These are phyloP conservation scores for Clanis bilineata DNA, from an alignment of 2,888 invertebrate genomes.

Conservation along the genomic window DNA sequence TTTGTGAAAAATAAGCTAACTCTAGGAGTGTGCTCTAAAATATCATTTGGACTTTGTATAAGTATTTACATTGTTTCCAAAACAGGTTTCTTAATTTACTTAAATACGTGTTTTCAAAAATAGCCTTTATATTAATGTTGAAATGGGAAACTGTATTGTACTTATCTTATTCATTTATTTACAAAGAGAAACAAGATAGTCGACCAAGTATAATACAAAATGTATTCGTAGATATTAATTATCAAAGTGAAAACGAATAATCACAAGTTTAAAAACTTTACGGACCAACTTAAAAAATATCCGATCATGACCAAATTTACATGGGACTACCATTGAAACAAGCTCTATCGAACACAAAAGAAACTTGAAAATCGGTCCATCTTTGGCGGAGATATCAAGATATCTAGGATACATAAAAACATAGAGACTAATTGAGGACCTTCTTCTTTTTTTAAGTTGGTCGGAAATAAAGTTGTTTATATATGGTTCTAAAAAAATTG, in stretches of 20 bases:
- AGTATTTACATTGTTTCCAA: constrained; percentile 32
- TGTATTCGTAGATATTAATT: neutral
- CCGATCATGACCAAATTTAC: too few species aligned
- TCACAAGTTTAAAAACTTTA: too few species aligned
- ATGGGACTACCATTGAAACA: too few species aligned
- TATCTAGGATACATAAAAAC: too few species aligned
- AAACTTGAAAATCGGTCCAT: too few species aligned
- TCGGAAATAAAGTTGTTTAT: neutral
- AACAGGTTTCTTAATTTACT: constrained; percentile 14
- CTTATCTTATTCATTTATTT: neutral
- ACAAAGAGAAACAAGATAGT: neutral
- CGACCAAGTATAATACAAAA: neutral
- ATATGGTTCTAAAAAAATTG: too few species aligned
- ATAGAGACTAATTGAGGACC: too few species aligned
- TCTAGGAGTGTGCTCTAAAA: constrained; percentile 14
- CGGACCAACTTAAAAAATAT: too few species aligned
- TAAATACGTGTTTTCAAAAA: constrained; percentile 22
- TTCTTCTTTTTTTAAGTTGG: too few species aligned
- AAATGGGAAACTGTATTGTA: neutral
- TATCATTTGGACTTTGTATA: constrained; percentile 23
- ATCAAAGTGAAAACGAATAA: neutral
- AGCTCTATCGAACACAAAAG: too few species aligned
- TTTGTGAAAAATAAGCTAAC: constrained; percentile 18
- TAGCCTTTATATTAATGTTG: neutral
- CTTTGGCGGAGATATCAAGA: too few species aligned